Conservation (phyloP, 2,113 vertebrate species). For the Spermophilus dauricus region DNA sequence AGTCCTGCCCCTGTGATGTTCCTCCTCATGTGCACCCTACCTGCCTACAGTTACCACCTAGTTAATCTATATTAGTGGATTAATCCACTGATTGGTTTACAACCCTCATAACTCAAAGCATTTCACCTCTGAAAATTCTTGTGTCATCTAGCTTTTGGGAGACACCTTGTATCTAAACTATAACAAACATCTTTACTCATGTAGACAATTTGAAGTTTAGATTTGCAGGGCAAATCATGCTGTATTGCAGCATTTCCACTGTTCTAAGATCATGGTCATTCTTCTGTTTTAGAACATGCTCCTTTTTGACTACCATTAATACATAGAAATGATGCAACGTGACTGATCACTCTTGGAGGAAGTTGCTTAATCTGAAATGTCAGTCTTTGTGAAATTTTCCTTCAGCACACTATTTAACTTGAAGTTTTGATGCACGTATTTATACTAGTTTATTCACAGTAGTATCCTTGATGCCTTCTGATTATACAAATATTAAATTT, state of each 20-base stretch:
- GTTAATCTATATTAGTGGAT: too few relatives aligned
- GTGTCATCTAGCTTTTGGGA: too few relatives aligned
- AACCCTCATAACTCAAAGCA: too few relatives aligned
- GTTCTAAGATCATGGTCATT: neutral
- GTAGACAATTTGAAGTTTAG: neutral
- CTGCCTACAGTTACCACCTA: too few relatives aligned
- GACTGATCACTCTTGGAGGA: neutral
- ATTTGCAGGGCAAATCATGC: neutral
- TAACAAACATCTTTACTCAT: neutral
- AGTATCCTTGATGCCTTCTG: neutral
- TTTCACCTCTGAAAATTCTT: too few relatives aligned
- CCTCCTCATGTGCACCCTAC: too few relatives aligned
- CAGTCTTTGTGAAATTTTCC: neutral
- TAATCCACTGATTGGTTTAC: too few relatives aligned
- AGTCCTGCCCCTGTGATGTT: too few relatives aligned
- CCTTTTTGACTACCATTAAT: neutral
- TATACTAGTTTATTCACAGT: constrained; percentile 19
- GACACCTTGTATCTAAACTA: too few relatives aligned
- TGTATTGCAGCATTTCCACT: neutral
- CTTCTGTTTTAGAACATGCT: neutral
- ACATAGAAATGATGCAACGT: neutral
- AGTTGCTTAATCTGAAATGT: constrained; percentile 14
- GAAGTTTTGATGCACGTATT: neutral
- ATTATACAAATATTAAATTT: constrained; percentile 2
- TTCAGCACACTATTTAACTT: neutral